phyloP scores from a whole-genome alignment of 2,113 vertebrate genomes.

The Natator depressus region DNA sequence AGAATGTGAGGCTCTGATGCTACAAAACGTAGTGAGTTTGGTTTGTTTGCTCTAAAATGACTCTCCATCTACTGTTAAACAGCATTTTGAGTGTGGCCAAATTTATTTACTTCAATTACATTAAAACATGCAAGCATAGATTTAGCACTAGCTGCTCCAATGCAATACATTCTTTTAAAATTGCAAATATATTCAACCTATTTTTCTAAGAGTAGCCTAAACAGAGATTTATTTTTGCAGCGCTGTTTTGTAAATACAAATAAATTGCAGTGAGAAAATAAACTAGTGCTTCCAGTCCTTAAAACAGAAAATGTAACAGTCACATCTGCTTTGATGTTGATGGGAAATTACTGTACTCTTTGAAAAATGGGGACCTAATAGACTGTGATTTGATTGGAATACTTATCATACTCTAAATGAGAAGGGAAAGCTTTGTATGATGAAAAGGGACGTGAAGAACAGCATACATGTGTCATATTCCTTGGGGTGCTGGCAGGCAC shows the following conservation, averaged over 20 bases:
- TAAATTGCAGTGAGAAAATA: not conserved
- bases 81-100: not conserved
- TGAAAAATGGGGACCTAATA: not conserved
- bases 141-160: not conserved
- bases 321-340: slow-evolving; percentile 54
- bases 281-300: slow-evolving; percentile 2
- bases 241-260: not conserved
- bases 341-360: slow-evolving; percentile 36
- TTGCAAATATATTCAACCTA: not conserved
- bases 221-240: not conserved
- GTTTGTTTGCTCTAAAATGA: slow-evolving; percentile 7
- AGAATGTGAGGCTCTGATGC: not conserved
- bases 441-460: not conserved
- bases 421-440: not conserved
- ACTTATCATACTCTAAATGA: not conserved
- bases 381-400: not conserved
- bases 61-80: slow-evolving; percentile 10
- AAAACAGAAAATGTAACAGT: slow-evolving; percentile 19
- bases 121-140: not conserved
- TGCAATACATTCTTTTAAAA: slow-evolving; percentile 16
- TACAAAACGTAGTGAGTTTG: not conserved
- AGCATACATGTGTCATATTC: accelerated
- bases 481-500: no score
- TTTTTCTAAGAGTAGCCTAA: not conserved
- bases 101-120: slow-evolving; percentile 5